phyloP scores from a whole-genome alignment of 1,140 invertebrate genomes.

The Drosophila novamexicana region DNA sequence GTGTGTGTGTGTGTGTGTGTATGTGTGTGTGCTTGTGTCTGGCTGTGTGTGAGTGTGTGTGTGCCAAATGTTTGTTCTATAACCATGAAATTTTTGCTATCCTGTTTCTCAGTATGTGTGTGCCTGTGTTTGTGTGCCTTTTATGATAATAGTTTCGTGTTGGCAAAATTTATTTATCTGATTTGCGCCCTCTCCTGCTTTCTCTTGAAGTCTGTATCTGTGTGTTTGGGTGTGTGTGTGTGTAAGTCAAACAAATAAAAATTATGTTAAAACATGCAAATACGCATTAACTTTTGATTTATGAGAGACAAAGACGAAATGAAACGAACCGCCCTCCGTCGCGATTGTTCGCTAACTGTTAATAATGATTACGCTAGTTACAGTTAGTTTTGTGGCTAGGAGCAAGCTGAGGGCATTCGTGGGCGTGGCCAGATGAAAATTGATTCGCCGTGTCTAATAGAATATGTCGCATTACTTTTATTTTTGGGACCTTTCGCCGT shows the following conservation, averaged over 20 bases:
- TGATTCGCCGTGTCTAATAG: conserved; percentile 72
- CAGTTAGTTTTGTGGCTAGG: conserved; percentile 61
- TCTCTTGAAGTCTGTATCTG: neutral
- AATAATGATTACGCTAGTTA: conserved; percentile 79
- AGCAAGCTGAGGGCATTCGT: neutral
- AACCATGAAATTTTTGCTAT: conserved; percentile 66
- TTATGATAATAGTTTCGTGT: conserved; percentile 84
- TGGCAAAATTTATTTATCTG: conserved; percentile 83
- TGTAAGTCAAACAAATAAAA: conserved; percentile 76
- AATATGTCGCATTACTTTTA: conserved; percentile 60
- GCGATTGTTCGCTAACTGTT: conserved; percentile 64
- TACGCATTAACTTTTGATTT: conserved; percentile 83
- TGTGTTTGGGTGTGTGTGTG: conserved; percentile 39
- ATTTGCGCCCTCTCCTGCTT: conserved; percentile 49
- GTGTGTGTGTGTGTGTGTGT: conserved; percentile 40
- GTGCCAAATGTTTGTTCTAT: conserved; percentile 76
- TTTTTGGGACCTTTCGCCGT: conserved; percentile 29
- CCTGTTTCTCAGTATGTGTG: conserved; percentile 28
- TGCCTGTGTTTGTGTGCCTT: conserved; percentile 54
- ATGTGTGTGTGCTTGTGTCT: conserved; percentile 15
- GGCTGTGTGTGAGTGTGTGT: conserved; percentile 7
- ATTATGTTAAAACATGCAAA: conserved; percentile 84
- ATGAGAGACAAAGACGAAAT: conserved; percentile 63
- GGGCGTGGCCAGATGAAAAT: conserved; percentile 65
- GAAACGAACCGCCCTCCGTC: conserved; percentile 9